Evolutionary conservation across 2,888 invertebrate species (phyloP), one percentile per base, ranked within the genome.

Genomic region (Steromphala cineraria): DNA sequence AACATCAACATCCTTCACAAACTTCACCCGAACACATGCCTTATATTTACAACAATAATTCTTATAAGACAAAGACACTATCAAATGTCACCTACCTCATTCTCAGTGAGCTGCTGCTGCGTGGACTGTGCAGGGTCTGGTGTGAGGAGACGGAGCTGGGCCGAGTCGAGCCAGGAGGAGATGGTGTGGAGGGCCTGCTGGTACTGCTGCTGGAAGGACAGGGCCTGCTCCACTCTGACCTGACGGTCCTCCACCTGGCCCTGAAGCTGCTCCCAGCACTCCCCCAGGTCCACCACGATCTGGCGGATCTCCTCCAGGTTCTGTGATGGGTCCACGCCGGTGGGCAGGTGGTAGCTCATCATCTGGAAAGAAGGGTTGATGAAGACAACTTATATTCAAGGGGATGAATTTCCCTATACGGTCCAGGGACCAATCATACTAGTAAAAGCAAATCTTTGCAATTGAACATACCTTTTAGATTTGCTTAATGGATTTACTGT

Each of bases 131-230:
- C 85, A 17, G 86, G 75, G 28, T 87, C 86, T 56, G 87, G 85
- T 75, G 87, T 81, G 67, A 89, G 88, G 74, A 92, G 85, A 40
- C 89, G 88, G 56, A 88, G 88, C 80, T 93, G 91, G 1, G 91
- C 88, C 10, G 88, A 82, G 82, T 93, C 92, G 53, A 93, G 84
- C 91, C 91, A 92, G 36, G 84, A 82, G 5, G 92, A 91, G 40
- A 92, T 88, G 78, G 87, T 87, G 36, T 88, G 83, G 24, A 92
- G 80, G 0, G 90, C 89, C 78, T 90, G 89, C 83, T 91, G 90
- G 83, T 90, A 92, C 67, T 88, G 88, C 84, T 90, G 90, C 85
- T 92, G 92, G 84, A 90, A 90, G 21, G 89, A 87, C 19, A 91
- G 82, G 15, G 88, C 87, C 62, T 88, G 85, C 36, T 90, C 88